These are phyloP conservation scores for Echinarachnius parma DNA, from an alignment of 53 echinoderm and acorn worm genomes.

Conservation along the genomic window DNA sequence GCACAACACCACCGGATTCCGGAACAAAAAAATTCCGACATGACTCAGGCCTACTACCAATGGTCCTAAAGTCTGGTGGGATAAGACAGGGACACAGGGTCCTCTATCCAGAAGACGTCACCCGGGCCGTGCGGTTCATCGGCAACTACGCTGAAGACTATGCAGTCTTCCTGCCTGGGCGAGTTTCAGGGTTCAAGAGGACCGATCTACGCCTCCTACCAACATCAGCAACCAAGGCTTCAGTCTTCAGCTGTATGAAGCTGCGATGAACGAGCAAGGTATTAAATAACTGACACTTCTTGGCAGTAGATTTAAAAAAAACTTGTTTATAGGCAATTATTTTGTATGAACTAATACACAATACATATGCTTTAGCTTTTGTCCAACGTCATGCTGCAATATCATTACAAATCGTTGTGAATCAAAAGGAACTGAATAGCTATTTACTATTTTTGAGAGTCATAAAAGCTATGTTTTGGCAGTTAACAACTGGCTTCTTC, in stretches of 20 bases:
- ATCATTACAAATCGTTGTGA: too few relatives aligned
- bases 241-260: background rate
- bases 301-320: background rate
- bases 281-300: background rate
- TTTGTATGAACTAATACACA: background rate
- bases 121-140: background rate
- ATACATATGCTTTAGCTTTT: background rate
- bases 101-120: background rate
- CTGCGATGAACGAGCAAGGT: slow-evolving; percentile 11
- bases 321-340: background rate
- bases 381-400: background rate
- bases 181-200: background rate
- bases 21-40: too few relatives aligned
- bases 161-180: background rate
- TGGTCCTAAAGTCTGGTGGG: slow-evolving; percentile 4
- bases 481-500: background rate
- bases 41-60: background rate
- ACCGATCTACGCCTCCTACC: slow-evolving; percentile 16
- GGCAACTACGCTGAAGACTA: background rate
- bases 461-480: background rate
- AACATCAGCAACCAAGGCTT: slow-evolving; percentile 10
- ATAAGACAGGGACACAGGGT: background rate
- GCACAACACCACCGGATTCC: too few relatives aligned
- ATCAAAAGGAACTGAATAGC: background rate
- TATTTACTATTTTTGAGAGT: background rate